Evolutionary conservation across 2,888 invertebrate species (phyloP).

Genomic region (Cheilosia vulpina): DNA sequence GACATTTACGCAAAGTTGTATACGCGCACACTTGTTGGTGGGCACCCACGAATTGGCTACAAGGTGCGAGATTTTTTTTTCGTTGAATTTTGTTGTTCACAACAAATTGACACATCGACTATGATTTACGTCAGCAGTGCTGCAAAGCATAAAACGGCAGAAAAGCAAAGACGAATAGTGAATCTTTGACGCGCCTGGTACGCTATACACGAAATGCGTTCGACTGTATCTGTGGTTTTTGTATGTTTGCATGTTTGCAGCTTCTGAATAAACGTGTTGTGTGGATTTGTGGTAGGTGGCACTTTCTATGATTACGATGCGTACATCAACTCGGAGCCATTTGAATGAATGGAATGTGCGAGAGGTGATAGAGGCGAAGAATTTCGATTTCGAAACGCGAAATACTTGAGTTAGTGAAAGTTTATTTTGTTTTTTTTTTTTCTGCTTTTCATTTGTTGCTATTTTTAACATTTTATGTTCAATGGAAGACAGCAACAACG

Average conservation of each 20-base stretch:
- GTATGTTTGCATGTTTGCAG: conserved; percentile 26
- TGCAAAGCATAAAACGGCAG: conserved; percentile 30
- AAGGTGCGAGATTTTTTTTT: conserved; percentile 9
- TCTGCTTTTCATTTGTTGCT: conserved; percentile 27
- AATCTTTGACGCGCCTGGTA: conserved; percentile 2
- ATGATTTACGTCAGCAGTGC: conserved; percentile 29
- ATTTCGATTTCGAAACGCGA: conserved; percentile 68
- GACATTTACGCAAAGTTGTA: background rate
- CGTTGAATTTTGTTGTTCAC: background rate
- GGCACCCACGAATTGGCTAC: conserved; percentile 77
- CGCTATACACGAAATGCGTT: conserved; percentile 8
- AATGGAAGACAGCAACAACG: background rate
- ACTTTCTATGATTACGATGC: conserved; percentile 70
- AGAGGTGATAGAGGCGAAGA: conserved; percentile 33
- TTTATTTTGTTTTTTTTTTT: conserved; percentile 40
- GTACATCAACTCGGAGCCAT: conserved; percentile 45
- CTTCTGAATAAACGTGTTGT: conserved; percentile 15
- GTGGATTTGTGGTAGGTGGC: conserved; percentile 47
- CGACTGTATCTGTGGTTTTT: conserved; percentile 13
- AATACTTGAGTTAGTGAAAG: conserved; percentile 71
- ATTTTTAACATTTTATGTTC: conserved; percentile 43
- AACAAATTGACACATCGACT: conserved; percentile 14
- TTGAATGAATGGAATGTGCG: conserved; percentile 67
- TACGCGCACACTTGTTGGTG: conserved; percentile 20
- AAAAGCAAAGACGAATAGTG: background rate